Conservation (phyloP, 64 coral and sea anemone genomes). For the Stylophora pistillata region DNA sequence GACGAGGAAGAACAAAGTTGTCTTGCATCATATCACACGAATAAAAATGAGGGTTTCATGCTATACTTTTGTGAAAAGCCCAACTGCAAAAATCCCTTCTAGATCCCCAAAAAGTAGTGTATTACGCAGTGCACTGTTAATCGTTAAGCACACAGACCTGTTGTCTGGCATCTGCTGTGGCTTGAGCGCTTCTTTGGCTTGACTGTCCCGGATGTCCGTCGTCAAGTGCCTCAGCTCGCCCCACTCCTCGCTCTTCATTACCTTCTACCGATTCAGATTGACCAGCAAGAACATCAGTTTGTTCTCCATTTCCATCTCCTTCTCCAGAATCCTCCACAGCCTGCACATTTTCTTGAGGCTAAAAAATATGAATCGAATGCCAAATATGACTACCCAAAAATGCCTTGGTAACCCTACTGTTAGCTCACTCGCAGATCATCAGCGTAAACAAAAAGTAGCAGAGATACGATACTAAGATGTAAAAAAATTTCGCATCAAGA, state of each 20-base stretch:
- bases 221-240: slow-evolving; percentile 56
- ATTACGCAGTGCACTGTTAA: not conserved
- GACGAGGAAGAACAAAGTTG: not conserved
- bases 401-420: too few species aligned
- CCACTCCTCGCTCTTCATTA: slow-evolving; percentile 66
- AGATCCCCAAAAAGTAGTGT: not conserved
- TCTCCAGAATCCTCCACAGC: slow-evolving; percentile 77
- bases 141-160: slow-evolving; percentile 25
- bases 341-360: slow-evolving; percentile 73
- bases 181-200: slow-evolving; percentile 24
- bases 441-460: too few species aligned
- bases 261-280: slow-evolving; percentile 69
- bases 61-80: too few species aligned
- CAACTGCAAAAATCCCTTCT: too few species aligned
- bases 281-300: slow-evolving; percentile 60
- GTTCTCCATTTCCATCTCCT: slow-evolving; percentile 61
- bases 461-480: not conserved
- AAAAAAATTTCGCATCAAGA: not conserved
- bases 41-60: not conserved
- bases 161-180: slow-evolving; percentile 56
- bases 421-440: too few species aligned
- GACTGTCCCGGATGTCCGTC: slow-evolving; percentile 85
- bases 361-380: not conserved
- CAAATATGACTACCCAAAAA: not conserved
- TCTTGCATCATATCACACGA: not conserved